phyloP scores from a whole-genome alignment of 2,888 invertebrate genomes.

The Folsomia manolachei region DNA sequence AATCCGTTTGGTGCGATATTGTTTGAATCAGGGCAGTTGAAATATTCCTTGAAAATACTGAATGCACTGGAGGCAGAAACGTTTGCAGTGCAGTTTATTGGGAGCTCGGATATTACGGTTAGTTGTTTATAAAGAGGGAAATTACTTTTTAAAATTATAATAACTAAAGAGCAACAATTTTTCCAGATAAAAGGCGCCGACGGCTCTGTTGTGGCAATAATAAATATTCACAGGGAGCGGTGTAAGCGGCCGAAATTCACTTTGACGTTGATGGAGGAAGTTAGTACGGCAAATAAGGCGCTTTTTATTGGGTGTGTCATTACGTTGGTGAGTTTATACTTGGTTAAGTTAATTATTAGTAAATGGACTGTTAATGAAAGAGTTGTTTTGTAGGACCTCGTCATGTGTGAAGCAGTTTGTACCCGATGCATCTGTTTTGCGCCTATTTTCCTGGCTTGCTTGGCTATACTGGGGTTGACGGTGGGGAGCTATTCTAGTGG shows the following conservation, averaged over 20 bases:
- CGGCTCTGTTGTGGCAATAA: slow-evolving; percentile 49
- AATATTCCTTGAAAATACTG: slow-evolving; percentile 50
- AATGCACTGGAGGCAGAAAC: slow-evolving; percentile 51
- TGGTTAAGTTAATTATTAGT: background rate
- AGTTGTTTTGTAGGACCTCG: slow-evolving; percentile 44
- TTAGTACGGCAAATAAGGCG: slow-evolving; percentile 50
- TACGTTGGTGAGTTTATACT: slow-evolving; percentile 43
- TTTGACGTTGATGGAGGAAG: slow-evolving; percentile 48
- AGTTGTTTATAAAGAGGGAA: no score
- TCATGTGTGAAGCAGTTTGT: slow-evolving; percentile 49
- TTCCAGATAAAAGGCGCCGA: slow-evolving; percentile 50
- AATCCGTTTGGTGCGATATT: slow-evolving; percentile 50
- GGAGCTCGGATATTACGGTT: slow-evolving; percentile 49
- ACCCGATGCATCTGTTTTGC: slow-evolving; percentile 50
- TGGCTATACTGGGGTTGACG: slow-evolving; percentile 48
- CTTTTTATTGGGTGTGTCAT: slow-evolving; percentile 49
- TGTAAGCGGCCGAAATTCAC: slow-evolving; percentile 43
- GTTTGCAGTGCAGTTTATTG: slow-evolving; percentile 50
- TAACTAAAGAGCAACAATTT: no score
- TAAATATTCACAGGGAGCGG: slow-evolving; percentile 49
- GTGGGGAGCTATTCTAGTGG: slow-evolving; percentile 25
- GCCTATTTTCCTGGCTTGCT: slow-evolving; percentile 47
- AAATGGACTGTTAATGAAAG: background rate
- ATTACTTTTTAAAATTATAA: no score
- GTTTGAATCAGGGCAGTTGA: slow-evolving; percentile 50